phyloP scores from a whole-genome alignment of 2,797 vertebrate species.

The Protosalanx chinensis region DNA sequence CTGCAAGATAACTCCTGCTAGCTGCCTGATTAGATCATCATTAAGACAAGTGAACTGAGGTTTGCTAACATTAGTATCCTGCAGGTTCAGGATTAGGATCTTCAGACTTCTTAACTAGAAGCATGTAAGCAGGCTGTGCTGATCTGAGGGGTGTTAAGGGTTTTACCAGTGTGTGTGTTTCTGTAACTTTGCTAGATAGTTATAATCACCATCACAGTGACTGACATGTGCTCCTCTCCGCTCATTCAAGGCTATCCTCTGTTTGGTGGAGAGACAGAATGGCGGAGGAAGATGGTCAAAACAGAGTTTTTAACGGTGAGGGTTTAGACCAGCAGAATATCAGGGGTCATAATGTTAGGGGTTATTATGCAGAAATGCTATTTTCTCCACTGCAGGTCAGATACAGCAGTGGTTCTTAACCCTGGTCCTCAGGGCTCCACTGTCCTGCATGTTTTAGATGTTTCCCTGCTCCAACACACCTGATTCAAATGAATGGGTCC shows the following conservation, averaged over 20 bases:
- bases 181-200: not conserved
- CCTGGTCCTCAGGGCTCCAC: too few species aligned
- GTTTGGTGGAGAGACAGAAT: conserved; percentile 59
- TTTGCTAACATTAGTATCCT: not conserved
- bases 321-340: conserved; percentile 11
- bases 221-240: conserved; percentile 7
- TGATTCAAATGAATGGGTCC: too few species aligned
- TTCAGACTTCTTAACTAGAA: conserved; percentile 24
- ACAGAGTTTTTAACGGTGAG: conserved; percentile 65
- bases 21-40: not conserved
- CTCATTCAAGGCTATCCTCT: conserved; percentile 53
- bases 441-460: too few species aligned
- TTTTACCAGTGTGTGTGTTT: not conserved
- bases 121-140: conserved; percentile 9
- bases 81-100: not conserved
- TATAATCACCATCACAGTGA: not conserved
- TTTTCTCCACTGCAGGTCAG: too few species aligned
- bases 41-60: not conserved
- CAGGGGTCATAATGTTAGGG: not conserved
- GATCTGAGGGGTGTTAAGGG: not conserved
- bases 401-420: too few species aligned
- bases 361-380: too few species aligned
- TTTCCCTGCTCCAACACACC: too few species aligned
- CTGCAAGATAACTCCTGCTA: not conserved
- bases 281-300: conserved; percentile 68